phyloP scores from a whole-genome alignment of 2,888 invertebrate species.

The Argynnis bischoffii region DNA sequence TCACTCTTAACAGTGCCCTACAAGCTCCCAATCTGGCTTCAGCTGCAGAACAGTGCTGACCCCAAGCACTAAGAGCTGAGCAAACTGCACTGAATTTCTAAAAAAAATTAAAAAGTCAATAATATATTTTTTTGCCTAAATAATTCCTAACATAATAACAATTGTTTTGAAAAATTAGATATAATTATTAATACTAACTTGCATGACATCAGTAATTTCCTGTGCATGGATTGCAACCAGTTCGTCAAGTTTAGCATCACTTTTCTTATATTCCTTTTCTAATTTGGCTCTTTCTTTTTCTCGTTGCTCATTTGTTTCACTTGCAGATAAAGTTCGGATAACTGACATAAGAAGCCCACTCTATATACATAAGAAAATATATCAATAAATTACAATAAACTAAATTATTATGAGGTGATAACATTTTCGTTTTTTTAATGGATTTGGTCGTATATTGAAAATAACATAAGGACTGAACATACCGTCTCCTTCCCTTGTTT shows the following conservation, averaged over 20 bases:
- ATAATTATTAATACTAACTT: slow-evolving; percentile 61
- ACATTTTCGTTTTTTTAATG: too few relatives aligned
- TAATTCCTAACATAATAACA: background rate
- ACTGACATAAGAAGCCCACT: slow-evolving; percentile 96
- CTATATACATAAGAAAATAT: slow-evolving; percentile 63
- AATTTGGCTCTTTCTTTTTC: slow-evolving; percentile 96
- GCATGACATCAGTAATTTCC: slow-evolving; percentile 92
- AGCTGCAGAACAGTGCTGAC: slow-evolving; percentile 67
- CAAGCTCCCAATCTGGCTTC: slow-evolving; percentile 70
- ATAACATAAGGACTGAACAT: slow-evolving; percentile 52
- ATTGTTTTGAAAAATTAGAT: background rate
- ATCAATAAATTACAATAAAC: background rate
- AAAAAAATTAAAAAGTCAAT: background rate
- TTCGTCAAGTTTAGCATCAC: slow-evolving; percentile 94
- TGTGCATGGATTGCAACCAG: slow-evolving; percentile 93
- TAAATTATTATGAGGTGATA: too few relatives aligned
- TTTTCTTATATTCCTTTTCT: slow-evolving; percentile 95
- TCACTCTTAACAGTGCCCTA: slow-evolving; percentile 88
- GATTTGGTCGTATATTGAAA: background rate
- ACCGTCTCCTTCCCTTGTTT: slow-evolving; percentile 94
- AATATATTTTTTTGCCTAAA: too few relatives aligned
- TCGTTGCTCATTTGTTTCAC: slow-evolving; percentile 95
- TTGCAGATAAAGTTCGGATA: slow-evolving; percentile 95
- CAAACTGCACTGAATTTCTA: slow-evolving; percentile 73
- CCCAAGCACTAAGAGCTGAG: slow-evolving; percentile 64